These are phyloP conservation scores for Aleiodes sp. DNA, from an alignment of 1,140 invertebrate species.

Conservation along the genomic window DNA sequence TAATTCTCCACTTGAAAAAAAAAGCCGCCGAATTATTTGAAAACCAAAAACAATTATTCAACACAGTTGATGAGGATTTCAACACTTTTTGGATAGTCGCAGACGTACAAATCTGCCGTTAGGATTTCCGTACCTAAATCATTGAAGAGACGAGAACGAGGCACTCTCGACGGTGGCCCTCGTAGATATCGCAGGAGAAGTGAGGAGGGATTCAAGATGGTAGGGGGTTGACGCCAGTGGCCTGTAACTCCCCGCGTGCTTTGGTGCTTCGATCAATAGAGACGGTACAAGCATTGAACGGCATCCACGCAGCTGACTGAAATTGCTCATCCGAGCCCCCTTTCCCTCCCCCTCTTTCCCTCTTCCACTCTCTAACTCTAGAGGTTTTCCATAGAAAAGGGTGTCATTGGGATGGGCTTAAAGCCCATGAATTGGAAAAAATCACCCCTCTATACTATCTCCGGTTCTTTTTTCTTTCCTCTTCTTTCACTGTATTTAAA, in stretches of 20 bases:
- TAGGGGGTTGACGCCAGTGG: slow-evolving; percentile 56
- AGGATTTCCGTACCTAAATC: too few species aligned
- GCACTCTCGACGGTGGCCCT: slow-evolving; percentile 27
- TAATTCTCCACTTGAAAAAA: too few species aligned
- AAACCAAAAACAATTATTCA: too few species aligned
- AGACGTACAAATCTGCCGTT: too few species aligned
- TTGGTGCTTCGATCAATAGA: slow-evolving; percentile 60
- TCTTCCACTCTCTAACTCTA: slow-evolving; percentile 28
- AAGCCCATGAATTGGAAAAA: slow-evolving; percentile 27
- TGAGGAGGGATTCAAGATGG: slow-evolving; percentile 29
- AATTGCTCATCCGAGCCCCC: slow-evolving; percentile 57
- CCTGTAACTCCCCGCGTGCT: slow-evolving; percentile 58
- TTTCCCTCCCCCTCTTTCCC: slow-evolving; percentile 40
- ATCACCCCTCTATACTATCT: slow-evolving; percentile 17
- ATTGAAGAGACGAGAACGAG: too few species aligned
- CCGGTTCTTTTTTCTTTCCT: background rate
- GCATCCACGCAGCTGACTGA: slow-evolving; percentile 45
- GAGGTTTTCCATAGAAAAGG: slow-evolving; percentile 34
- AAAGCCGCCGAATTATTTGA: too few species aligned
- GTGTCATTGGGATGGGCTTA: slow-evolving; percentile 17
- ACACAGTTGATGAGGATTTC: too few species aligned
- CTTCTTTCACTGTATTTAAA: background rate
- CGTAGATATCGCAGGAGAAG: slow-evolving; percentile 30
- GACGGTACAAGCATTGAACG: slow-evolving; percentile 57
- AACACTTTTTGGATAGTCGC: too few species aligned